Evolutionary conservation across 2,113 vertebrate genomes (phyloP), one percentile per base, ranked within the genome.

Genomic region (Corythornis madagascariensis): DNA sequence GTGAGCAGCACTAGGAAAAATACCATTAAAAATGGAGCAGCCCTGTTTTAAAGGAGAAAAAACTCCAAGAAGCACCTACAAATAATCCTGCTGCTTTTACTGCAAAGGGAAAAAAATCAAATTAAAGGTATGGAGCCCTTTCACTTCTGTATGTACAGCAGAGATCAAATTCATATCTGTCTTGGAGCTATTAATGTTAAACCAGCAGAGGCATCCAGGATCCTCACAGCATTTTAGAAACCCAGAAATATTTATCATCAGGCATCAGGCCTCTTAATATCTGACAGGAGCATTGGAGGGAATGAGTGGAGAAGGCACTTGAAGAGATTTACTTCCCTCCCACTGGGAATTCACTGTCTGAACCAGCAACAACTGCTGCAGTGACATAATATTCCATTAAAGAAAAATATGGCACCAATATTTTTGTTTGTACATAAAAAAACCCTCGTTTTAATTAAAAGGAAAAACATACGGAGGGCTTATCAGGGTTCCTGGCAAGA

Each of bases 381-480:
- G 11, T 86, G 85, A 95, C 92, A 89, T 77, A 86, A 91, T 86
- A 86, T 70, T 91, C 92, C 90, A 92, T 95, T 83, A 95, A 89
- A 88, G 64, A 95, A 89, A 94, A 95, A 92, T 93, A 94, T 7
- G 52, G 88, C 72, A 29, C 38, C 21, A 2, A 5, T 67, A 59
- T 66, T 82, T 82, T 79, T 28, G 48, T 86, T 83, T 55, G 56
- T 70, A 76, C 82, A 88, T 88, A 91, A 89, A 91, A 89, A 94
- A 96, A 85, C 40, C 64, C 74, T 11, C 3, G 6, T 24, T 95
- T 95, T 95, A 94, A 95, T 96, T 96, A 96, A 95, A 94, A 94
- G 83, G 40, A 83, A 89, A 86, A 95, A 83, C 94, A 94, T 69
- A 86, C 12, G 63, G 72, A 55, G 60, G 83, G 76, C 85, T 95